Conservation (phyloP, 2,888 invertebrate species). For the Drosophila subquinaria region DNA sequence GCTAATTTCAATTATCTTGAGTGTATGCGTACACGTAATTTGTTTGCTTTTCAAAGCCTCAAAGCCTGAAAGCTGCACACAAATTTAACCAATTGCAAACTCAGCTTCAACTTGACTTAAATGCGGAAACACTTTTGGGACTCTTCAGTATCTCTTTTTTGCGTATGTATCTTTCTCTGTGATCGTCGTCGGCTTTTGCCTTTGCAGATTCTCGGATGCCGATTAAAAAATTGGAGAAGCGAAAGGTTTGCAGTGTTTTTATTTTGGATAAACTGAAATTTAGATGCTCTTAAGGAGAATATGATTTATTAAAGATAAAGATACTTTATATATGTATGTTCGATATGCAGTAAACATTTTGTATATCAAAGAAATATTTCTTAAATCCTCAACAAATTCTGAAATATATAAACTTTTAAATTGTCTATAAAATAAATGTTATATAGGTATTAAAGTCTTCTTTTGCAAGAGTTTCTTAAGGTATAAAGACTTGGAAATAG, state of each 20-base stretch:
- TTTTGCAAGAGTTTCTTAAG: no score
- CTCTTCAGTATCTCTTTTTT: slow-evolving; percentile 36
- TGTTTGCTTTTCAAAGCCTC: slow-evolving; percentile 64
- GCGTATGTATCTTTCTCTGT: slow-evolving; percentile 28
- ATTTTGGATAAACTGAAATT: neutral
- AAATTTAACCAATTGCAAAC: slow-evolving; percentile 39
- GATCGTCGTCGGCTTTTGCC: slow-evolving; percentile 32
- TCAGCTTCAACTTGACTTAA: slow-evolving; percentile 15
- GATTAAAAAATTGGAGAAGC: slow-evolving; percentile 38
- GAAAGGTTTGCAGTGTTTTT: slow-evolving; percentile 2
- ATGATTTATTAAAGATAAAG: neutral
- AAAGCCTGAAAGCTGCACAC: slow-evolving; percentile 31
- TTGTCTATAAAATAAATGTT: no score
- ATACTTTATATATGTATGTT: no score
- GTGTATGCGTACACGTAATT: slow-evolving; percentile 75
- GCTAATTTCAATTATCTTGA: slow-evolving; percentile 79
- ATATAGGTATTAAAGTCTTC: no score
- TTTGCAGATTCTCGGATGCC: slow-evolving; percentile 31
- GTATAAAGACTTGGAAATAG: no score
- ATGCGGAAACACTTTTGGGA: slow-evolving; percentile 57
- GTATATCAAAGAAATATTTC: neutral
- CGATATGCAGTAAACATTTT: no score
- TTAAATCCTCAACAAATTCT: no score
- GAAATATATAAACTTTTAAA: no score
- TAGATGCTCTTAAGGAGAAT: slow-evolving; percentile 16